phyloP scores from a whole-genome alignment of 2,888 invertebrate species.

The Drosophila seclusa region DNA sequence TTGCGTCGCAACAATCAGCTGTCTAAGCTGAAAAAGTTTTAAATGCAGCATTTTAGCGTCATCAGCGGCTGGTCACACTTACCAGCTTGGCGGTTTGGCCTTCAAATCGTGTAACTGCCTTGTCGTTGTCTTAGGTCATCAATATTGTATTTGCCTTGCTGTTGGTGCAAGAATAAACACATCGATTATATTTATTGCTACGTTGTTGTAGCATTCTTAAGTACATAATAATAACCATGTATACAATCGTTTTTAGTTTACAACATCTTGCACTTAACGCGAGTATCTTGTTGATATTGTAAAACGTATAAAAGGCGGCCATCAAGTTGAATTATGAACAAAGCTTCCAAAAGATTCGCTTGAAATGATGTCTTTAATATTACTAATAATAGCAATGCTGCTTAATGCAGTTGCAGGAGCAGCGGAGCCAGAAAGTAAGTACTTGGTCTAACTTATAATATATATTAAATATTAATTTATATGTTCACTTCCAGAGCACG shows the following conservation, averaged over 20 bases:
- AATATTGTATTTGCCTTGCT: conserved; percentile 50
- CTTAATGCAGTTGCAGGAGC: conserved; percentile 19
- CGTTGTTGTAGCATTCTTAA: conserved; percentile 59
- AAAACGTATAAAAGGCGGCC: conserved; percentile 41
- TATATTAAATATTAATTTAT: background rate
- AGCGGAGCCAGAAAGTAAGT: conserved; percentile 34
- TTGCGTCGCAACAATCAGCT: conserved; percentile 88
- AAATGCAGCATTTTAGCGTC: conserved; percentile 43
- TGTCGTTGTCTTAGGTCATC: conserved; percentile 21
- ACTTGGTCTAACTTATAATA: background rate
- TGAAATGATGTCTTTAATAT: conserved; percentile 28
- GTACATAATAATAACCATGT: conserved; percentile 15
- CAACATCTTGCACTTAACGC: conserved; percentile 52
- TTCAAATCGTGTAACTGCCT: conserved; percentile 34
- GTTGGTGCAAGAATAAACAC: conserved; percentile 62
- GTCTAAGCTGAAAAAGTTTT: conserved; percentile 88
- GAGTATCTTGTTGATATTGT: conserved; percentile 32
- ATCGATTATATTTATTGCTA: conserved; percentile 49
- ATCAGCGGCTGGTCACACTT: conserved; percentile 34
- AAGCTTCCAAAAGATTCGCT: conserved; percentile 5
- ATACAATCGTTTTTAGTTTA: conserved; percentile 26
- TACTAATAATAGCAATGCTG: conserved; percentile 3
- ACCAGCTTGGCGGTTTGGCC: conserved; percentile 14
- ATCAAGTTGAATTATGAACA: background rate
- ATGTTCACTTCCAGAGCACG: conserved; percentile 85